Conservation (phyloP, 1,140 invertebrate species). For the Aphaenogaster rudis region DNA sequence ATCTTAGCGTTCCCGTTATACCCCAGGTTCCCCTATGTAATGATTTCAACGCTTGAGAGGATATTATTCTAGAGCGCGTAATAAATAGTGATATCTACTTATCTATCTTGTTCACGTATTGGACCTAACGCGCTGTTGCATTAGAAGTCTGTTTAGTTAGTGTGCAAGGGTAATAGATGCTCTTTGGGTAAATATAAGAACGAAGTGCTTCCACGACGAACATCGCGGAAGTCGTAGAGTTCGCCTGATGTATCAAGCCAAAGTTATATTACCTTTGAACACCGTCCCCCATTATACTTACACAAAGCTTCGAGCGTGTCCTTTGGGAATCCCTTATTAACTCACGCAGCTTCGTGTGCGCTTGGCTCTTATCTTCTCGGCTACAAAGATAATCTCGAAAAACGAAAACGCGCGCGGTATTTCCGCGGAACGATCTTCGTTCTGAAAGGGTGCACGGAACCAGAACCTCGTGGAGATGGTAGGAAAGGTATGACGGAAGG, state of each 20-base stretch:
- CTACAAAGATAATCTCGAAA: constrained; percentile 33
- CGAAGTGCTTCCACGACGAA: background rate
- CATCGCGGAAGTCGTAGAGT: background rate
- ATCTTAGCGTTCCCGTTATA: too few species aligned
- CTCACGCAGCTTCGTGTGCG: constrained; percentile 7
- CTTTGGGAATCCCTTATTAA: constrained; percentile 51
- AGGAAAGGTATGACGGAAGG: background rate
- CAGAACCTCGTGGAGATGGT: constrained; percentile 2
- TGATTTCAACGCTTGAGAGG: too few species aligned
- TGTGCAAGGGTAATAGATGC: background rate
- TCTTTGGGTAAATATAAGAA: background rate
- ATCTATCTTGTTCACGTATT: background rate
- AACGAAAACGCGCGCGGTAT: constrained; percentile 18
- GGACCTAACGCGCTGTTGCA: background rate
- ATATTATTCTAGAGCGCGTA: too few species aligned
- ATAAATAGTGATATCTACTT: too few species aligned
- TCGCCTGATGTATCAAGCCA: background rate
- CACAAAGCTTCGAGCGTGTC: constrained; percentile 15
- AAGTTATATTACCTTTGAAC: constrained; percentile 22
- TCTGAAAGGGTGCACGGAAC: background rate
- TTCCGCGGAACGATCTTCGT: background rate
- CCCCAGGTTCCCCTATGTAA: too few species aligned
- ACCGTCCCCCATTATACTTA: constrained; percentile 1
- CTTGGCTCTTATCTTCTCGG: constrained; percentile 19
- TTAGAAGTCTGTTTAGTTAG: background rate